A percentile compares a stretch with the other conserved stretches of the same genome.
Conservation (phyloP, 2,888 invertebrate genomes). For the Dryobota labecula region DNA sequence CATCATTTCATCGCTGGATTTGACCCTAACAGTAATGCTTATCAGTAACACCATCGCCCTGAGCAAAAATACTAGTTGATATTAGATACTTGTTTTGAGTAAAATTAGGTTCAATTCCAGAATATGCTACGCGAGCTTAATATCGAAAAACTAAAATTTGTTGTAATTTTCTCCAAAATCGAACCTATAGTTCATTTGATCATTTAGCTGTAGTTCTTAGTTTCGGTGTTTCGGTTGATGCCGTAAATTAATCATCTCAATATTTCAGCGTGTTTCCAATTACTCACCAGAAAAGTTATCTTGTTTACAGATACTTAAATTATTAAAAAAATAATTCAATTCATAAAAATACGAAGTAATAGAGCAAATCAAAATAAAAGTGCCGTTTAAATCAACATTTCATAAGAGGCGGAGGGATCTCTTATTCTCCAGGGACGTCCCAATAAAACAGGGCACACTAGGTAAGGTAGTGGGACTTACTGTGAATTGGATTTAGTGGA, state of each 20-base stretch:
- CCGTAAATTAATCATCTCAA: background rate
- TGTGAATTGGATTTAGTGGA: conserved; percentile 17
- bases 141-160: background rate
- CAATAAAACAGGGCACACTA: conserved; percentile 10
- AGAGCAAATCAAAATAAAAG: conserved; percentile 64
- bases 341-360: conserved; percentile 54
- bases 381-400: conserved; percentile 68
- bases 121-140: background rate
- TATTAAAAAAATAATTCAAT: conserved; percentile 32
- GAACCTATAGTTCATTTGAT: background rate
- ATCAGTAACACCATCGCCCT: background rate
- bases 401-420: conserved; percentile 58
- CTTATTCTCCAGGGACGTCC: conserved; percentile 47
- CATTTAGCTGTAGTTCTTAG: background rate
- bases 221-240: background rate
- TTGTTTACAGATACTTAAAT: background rate
- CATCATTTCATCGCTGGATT: background rate
- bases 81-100: background rate
- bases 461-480: conserved; percentile 3
- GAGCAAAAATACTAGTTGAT: background rate
- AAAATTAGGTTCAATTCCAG: background rate
- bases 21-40: background rate
- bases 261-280: background rate
- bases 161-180: background rate
- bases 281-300: background rate